Evolutionary conservation across 2,888 invertebrate genomes (phyloP).

Genomic region (Torymus auratus): DNA sequence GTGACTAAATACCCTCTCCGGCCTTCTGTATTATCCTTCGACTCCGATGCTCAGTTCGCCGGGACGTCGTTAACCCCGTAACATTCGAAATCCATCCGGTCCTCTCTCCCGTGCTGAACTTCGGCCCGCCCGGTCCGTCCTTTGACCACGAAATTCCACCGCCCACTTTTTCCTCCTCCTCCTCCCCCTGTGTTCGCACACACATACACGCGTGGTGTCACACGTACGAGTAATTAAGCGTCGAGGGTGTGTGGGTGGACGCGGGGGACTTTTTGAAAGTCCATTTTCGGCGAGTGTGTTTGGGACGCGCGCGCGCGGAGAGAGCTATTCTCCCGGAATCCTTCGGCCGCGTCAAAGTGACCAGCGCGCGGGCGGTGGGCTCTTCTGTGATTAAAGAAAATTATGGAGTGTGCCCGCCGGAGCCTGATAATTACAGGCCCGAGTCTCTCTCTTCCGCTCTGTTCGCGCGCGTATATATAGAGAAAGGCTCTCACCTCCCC

Average conservation of each 20-base stretch:
- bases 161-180: neutral
- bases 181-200: neutral
- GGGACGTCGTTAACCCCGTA: neutral
- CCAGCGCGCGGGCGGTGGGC: conserved; percentile 49
- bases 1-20: neutral
- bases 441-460: no score
- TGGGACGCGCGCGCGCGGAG: neutral
- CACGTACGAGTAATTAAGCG: neutral
- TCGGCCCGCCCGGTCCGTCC: no score
- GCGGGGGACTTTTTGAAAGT: conserved; percentile 41
- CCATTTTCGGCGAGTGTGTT: conserved; percentile 18
- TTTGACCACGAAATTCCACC: neutral
- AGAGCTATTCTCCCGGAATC: neutral
- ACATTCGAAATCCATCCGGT: conserved; percentile 1
- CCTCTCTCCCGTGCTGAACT: no score
- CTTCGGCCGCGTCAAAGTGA: conserved; percentile 67
- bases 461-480: no score
- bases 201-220: neutral
- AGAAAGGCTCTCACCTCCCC: neutral
- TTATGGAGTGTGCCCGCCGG: conserved; percentile 67
- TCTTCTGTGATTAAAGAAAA: conserved; percentile 76
- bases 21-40: neutral
- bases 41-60: neutral
- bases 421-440: conserved; percentile 72
- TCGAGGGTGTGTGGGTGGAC: no score